These are phyloP conservation scores for Drosophila mimetica DNA, from an alignment of 2,888 invertebrate genomes.

Conservation along the genomic window DNA sequence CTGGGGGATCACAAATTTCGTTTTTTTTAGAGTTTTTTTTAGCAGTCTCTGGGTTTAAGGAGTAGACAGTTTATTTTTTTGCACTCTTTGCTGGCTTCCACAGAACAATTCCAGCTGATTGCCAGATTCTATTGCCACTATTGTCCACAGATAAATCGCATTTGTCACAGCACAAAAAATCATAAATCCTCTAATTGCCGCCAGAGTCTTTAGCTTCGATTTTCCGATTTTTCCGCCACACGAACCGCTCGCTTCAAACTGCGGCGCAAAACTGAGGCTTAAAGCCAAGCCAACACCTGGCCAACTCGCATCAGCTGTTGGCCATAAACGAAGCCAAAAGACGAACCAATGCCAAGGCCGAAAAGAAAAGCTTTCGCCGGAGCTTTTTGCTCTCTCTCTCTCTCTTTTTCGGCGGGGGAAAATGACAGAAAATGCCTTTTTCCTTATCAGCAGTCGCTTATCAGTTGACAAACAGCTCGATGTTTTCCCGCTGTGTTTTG, in stretches of 20 bases:
- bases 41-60: not conserved
- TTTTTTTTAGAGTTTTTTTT: no score
- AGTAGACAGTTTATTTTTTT: not conserved
- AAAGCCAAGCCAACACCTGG: slow-evolving; percentile 17
- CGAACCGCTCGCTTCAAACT: slow-evolving; percentile 22
- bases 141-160: slow-evolving; percentile 28
- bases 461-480: slow-evolving; percentile 55
- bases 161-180: slow-evolving; percentile 50
- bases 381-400: slow-evolving; percentile 33
- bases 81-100: not conserved
- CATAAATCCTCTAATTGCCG: slow-evolving; percentile 5
- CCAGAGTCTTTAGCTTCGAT: not conserved
- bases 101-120: slow-evolving; percentile 21
- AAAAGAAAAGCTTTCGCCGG: slow-evolving; percentile 40
- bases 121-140: slow-evolving; percentile 30
- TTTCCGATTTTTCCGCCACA: slow-evolving; percentile 1
- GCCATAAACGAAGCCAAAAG: slow-evolving; percentile 13
- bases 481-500: slow-evolving; percentile 16
- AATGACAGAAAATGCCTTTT: slow-evolving; percentile 9
- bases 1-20: not conserved
- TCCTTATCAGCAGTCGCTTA: slow-evolving; percentile 65
- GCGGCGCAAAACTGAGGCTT: slow-evolving; percentile 53
- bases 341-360: slow-evolving; percentile 72
- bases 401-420: not conserved
- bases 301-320: slow-evolving; percentile 30